Evolutionary conservation across 2,113 vertebrate genomes (phyloP).

Genomic region (Xiphophorus couchianus): DNA sequence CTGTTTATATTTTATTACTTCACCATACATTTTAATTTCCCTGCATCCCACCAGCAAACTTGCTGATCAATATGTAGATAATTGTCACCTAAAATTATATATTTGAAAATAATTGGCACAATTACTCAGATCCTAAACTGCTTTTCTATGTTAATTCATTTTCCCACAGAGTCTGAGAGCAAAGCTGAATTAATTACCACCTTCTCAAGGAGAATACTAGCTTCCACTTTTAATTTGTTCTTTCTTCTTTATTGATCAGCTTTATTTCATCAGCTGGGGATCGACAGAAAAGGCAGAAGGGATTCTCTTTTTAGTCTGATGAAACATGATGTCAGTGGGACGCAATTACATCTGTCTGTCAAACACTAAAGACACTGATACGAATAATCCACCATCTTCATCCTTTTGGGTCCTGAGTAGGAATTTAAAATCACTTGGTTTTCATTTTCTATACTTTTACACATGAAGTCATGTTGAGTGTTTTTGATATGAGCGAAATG

Average conservation of each 20-base stretch:
- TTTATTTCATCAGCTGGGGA: constrained; percentile 1
- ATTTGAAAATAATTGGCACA: no score
- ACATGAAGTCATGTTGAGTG: not conserved
- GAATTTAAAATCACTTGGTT: no score
- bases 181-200: constrained; percentile 32
- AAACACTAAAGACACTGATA: not conserved
- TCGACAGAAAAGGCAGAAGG: constrained; percentile 5
- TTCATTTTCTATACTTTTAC: not conserved
- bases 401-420: not conserved
- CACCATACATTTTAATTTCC: not conserved
- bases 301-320: constrained; percentile 1
- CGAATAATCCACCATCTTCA: not conserved
- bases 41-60: not conserved
- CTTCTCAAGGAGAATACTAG: constrained; percentile 13
- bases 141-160: not conserved
- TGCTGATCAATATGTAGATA: not conserved
- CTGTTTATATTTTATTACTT: not conserved
- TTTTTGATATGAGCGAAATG: not conserved
- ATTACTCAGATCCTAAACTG: not conserved
- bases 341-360: constrained; percentile 5
- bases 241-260: constrained; percentile 25
- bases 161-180: constrained; percentile 2
- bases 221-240: constrained; percentile 24
- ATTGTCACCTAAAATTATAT: not conserved
- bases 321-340: constrained; percentile 17